Base-by-base conservation (phyloP, 2,888 invertebrate species). In the Muschampia plurimacula region DNA sequence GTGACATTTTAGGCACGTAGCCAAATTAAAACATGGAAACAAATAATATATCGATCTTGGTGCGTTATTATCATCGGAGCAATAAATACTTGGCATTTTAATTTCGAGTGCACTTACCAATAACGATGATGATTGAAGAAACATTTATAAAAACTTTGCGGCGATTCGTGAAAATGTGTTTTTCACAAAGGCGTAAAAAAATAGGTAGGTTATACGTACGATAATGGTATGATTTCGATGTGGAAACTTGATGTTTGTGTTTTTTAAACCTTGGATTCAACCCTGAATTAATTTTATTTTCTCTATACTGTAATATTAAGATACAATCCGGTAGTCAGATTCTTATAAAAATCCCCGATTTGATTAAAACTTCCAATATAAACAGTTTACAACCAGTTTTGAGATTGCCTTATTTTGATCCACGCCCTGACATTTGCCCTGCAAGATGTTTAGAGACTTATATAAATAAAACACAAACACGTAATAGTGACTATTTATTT, bases 1-100 rank as follows among this genome's bases (percentile, higher is more conserved):
- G 76, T 73, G 75, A 78, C 75, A 68, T 74, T 74, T 77, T 77
- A 74, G 78, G 75, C 77, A 74, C 73, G 70, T 32, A 73, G 76
- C 77, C 77, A 78, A 78, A 78, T 75, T 71, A 74, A 77, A 76
- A 65, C 67, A n/a, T 72, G 28, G 55, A 44, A 63, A 74, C 46
- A 15, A 57, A 59, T 76, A 74, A 76, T 73, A 78, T 78, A 77
- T 75, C 62, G 74, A 69, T 67, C 41, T 49, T 41, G 62, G 67
- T 67, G 59, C 57, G 57, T 57, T 57, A 57, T 72, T 67, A 62
- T 67, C 67, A 55, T 72, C 72, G 62, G 28, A n/a, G 22, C 67
- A 46, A 67, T 72, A 67, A 72, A 72, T 67, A 67, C 55, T 63
- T 67, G 55, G 72, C 66, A 72, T 72, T 72, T 72, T 72, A 67